phyloP scores from a whole-genome alignment of 2,113 vertebrate species.

The Pseudorasbora parva region DNA sequence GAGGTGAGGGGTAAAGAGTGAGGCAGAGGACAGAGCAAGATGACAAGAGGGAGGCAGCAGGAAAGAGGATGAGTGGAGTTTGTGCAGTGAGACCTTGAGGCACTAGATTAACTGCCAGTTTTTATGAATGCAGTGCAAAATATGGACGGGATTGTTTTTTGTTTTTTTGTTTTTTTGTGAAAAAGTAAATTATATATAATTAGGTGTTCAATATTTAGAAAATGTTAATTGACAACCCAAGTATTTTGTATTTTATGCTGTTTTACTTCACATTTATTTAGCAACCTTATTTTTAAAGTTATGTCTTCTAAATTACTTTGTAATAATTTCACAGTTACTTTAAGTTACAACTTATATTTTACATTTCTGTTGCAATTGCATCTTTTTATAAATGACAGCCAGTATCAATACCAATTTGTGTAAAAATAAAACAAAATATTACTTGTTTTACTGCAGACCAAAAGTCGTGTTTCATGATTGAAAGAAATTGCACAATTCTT shows the following conservation, averaged over 20 bases:
- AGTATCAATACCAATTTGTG: background rate
- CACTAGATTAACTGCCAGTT: background rate
- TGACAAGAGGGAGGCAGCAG: background rate
- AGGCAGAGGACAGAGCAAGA: background rate
- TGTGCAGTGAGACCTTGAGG: background rate
- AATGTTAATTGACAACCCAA: background rate
- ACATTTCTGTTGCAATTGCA: too few relatives aligned
- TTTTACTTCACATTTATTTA: background rate
- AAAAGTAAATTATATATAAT: too few relatives aligned
- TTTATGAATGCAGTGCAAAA: background rate
- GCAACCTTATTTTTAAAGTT: background rate
- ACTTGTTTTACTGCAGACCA: background rate
- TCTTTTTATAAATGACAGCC: too few relatives aligned
- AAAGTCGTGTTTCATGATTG: background rate
- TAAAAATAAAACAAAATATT: background rate
- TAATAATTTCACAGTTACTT: too few relatives aligned
- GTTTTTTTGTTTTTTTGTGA: too few relatives aligned
- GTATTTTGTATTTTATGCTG: background rate
- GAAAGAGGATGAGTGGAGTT: background rate
- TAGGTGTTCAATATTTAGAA: background rate
- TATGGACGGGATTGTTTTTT: too few relatives aligned
- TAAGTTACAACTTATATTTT: too few relatives aligned
- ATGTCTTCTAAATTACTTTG: too few relatives aligned
- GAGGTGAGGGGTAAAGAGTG: constrained; percentile 15
- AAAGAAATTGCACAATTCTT: too few relatives aligned